Evolutionary conservation across 2,797 vertebrate genomes (phyloP), one percentile per base, ranked within the genome.

Genomic region (Syngnathus acus): DNA sequence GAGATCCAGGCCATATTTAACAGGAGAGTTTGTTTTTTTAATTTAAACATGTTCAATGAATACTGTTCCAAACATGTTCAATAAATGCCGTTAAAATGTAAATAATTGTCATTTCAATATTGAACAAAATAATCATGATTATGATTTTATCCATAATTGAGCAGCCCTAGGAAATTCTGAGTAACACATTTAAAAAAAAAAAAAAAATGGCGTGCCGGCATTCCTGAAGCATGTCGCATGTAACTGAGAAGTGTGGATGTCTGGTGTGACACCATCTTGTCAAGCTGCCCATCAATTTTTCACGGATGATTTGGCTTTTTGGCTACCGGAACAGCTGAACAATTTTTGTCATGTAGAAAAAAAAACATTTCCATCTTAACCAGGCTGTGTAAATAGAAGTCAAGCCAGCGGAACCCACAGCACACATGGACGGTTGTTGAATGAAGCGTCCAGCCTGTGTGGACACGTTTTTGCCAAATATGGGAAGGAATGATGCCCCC

Each of bases 401-500:
- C 16, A 64, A 37, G 62, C 43, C 37, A 39, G 57, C 26, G 17
- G 23, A 4, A 72, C 78, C 68, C 75, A 58, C 68, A 77, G 80
- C 67, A 70, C 79, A 81, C 47, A 64, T 55, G 76, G 70, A 71
- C 72, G 72, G 75, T 63, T 77, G 81, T 82, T 71, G 73, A 76
- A 84, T 72, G 71, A 75, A 82, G 73, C 67, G 77, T 65, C 58
- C 57, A 54, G 78, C 81, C 62, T 84, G 80, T 84, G 67, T 0
- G 11, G 72, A 79, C 85, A 78, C 84, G 87, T 21, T 60, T 71
- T 59, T 67, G 59, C 62, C 65, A 45, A 62, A 65, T n/a, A 14
- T 39, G 43, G 61, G 74, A 69, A 72, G 60, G 26, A 57, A 68
- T 62, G 77, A 72, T 23, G n/a, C 8, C n/a, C 54, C 58, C 55